Evolutionary conservation across 2,797 vertebrate genomes (phyloP), one percentile per base, ranked within the genome.

Genomic region (Bradypus variegatus): DNA sequence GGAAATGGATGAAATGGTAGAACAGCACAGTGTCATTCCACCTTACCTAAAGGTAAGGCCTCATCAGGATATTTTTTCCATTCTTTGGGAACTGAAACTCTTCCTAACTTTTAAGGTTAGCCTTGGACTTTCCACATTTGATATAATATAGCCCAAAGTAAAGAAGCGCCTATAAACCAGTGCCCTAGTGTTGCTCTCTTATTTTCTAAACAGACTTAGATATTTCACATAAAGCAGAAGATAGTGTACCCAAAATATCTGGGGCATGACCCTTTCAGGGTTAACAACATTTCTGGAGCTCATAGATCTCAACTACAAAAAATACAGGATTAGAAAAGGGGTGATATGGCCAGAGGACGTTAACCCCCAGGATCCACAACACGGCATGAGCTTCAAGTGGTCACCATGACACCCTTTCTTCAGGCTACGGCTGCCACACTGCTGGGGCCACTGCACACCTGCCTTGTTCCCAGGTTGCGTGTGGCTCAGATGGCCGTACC

Each of bases 21-120:
- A 0, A 3, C 8, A 1, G 5, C 1, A 33, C 3, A 72, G 33
- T 1, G 29, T 27, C 53, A 9, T 14, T 27, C 38, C 0, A 21
- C 41, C 16, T 8, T 0, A 6, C 33, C 14, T 19, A n/a, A 33
- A 13, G 1, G 16, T 5, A 58, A 77, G 69, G 36, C 18, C 21
- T 2, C 19, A 31, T 10, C 6, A 15, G 53, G 60, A 10, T 5
- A 8, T 27, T 31, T 29, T 65, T 13, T 4, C 33, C 69, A 11
- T 36, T 14, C 58, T 80, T 81, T 23, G 41, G 50, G 62, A 67
- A 48, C 1, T 36, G 33, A 64, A 75, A 36, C 50, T 50, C 50
- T 23, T 73, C 10, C 2, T 38, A 31, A 33, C 31, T 31, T 60
- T 8, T 13, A 15, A 0, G 12, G n/a, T 67, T 48, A 60, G 53